phyloP scores from a whole-genome alignment of 2,113 vertebrate genomes.

The Lutjanus erythropterus region DNA sequence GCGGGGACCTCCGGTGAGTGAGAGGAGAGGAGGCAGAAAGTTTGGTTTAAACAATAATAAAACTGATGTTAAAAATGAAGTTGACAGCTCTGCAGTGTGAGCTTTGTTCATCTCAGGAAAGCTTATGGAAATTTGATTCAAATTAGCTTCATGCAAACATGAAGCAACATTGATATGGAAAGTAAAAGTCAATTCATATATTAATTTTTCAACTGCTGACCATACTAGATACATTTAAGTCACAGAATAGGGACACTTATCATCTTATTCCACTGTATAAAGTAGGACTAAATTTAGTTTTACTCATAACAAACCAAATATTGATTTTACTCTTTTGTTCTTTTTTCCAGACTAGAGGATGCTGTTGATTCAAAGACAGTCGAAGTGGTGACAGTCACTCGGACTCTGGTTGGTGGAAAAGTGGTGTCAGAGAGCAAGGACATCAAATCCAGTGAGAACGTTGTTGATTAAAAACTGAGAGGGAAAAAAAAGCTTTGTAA shows the following conservation, averaged over 20 bases:
- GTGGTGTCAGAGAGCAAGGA: slow-evolving; percentile 75
- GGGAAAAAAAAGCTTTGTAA: not conserved
- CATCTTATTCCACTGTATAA: no score
- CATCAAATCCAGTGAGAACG: slow-evolving; percentile 44
- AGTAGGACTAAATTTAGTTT: no score
- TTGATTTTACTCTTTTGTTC: not conserved
- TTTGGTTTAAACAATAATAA: no score
- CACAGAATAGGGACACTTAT: no score
- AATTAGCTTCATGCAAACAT: slow-evolving; percentile 62
- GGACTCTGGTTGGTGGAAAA: slow-evolving; percentile 77
- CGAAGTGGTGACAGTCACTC: slow-evolving; percentile 72
- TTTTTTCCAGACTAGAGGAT: slow-evolving; percentile 63
- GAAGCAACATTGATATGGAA: slow-evolving; percentile 36
- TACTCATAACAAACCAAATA: no score
- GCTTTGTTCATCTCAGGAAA: not conserved
- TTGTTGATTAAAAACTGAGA: not conserved
- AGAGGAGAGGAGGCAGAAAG: not conserved
- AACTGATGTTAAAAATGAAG: not conserved
- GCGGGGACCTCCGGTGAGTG: slow-evolving; percentile 82
- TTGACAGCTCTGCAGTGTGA: not conserved
- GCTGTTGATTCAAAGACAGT: slow-evolving; percentile 34
- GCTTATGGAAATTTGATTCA: slow-evolving; percentile 62
- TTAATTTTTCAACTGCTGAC: slow-evolving; percentile 11
- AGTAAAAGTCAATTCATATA: slow-evolving; percentile 1
- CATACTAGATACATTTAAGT: not conserved